These are phyloP conservation scores for Xylophagus ater DNA, from an alignment of 2,888 invertebrate genomes.

Conservation along the genomic window DNA sequence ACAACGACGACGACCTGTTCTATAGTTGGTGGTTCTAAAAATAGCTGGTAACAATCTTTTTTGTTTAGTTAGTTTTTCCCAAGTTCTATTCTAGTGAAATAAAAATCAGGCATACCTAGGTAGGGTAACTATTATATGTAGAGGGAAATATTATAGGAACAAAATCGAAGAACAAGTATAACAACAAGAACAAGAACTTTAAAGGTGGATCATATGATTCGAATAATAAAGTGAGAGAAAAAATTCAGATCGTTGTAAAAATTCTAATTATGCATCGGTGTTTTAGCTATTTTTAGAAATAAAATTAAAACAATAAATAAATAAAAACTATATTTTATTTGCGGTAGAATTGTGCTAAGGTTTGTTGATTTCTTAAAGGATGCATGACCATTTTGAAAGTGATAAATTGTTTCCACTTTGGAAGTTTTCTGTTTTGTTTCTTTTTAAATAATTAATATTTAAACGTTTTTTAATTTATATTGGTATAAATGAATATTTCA, in stretches of 20 bases:
- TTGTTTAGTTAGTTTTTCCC: neutral
- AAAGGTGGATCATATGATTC: neutral
- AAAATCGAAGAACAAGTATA: neutral
- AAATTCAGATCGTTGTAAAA: conserved; percentile 4
- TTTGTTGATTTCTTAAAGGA: conserved; percentile 1
- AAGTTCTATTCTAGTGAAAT: neutral
- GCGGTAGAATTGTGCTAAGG: neutral
- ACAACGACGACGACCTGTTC: conserved; percentile 8
- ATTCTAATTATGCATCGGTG: conserved; percentile 5
- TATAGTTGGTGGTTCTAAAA: conserved; percentile 11
- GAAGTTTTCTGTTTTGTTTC: too few relatives aligned
- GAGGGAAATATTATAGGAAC: neutral
- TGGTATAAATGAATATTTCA: too few relatives aligned
- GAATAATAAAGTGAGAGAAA: neutral
- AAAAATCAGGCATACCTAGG: neutral
- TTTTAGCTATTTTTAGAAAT: conserved; percentile 8
- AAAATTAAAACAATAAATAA: neutral
- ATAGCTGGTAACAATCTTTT: conserved; percentile 1
- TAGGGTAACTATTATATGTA: neutral
- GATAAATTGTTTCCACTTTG: too few relatives aligned
- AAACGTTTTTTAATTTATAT: too few relatives aligned
- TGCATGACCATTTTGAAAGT: too few relatives aligned
- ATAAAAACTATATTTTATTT: neutral
- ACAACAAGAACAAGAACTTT: neutral
- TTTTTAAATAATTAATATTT: too few relatives aligned